Base-by-base conservation (phyloP, 2,888 invertebrate species). In the Andricus curvator region DNA sequence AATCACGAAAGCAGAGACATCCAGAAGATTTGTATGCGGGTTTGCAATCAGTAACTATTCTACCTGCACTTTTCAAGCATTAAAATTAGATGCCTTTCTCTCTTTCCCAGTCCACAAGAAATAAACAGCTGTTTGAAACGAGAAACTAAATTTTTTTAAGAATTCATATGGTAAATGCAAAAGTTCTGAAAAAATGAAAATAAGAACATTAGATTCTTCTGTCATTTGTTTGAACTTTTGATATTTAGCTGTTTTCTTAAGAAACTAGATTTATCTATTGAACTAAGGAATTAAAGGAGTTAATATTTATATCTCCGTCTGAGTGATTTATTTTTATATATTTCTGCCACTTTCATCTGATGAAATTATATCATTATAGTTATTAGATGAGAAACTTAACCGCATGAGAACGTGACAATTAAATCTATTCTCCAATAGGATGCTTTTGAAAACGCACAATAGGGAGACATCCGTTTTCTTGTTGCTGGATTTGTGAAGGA, bases 381-480 rank as follows among this genome's bases (percentile, higher is more conserved):
- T 70, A 48, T 51, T 70, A 48, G 70, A 70, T 70, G 70, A 51
- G 70, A 70, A 70, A 29, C 48, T 29, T 20, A 70, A 48, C 29
- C 8, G 4, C 51, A 37, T 11, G 51, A 70, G 70, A 70, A 70
- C 51, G 33, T 48, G 29, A 70, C 48, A 44, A 70, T 48, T 11
- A 51, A 51, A 48, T 48, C 9, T 17, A 48, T 48, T 70, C 17
- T 44, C 44, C 68, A 70, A 48, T 70, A 25, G 48, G 22, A 70
- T 20, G 65, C 44, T 70, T 44, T 70, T 48, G 8, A 70, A 51
- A 70, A 70, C 11, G 13, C 41, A 67, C n/a, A 22, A 67, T 41
- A 67, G n/a, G n/a, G n/a, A 20, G 70, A 70, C 70, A 70, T 70
- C 70, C 70, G 70, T 70, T 33, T 70, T 51, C 70, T 70, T 70